A percentile compares a stretch with the other conserved stretches of the same genome.
These are phyloP conservation scores for Otis tarda DNA, from an alignment of 2,113 vertebrate genomes.

Conservation along the genomic window DNA sequence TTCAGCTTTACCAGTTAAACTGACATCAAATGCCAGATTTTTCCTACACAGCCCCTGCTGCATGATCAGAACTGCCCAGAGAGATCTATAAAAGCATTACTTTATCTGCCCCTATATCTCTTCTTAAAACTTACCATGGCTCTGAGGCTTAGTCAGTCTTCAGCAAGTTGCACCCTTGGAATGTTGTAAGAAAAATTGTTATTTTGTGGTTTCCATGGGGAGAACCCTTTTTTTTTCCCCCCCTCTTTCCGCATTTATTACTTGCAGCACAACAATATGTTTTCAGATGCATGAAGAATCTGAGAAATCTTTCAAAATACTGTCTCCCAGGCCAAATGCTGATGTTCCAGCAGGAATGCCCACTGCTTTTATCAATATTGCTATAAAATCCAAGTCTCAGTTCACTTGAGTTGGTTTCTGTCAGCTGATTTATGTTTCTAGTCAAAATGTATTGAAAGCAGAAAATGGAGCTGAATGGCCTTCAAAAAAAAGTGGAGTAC, in stretches of 20 bases:
- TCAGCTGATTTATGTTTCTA: slow-evolving; percentile 33
- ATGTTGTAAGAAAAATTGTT: not conserved
- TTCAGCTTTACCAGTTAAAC: not conserved
- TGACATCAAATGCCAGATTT: not conserved
- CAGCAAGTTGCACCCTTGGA: not conserved
- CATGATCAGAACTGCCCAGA: not conserved
- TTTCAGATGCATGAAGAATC: not conserved
- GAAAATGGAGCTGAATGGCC: not conserved
- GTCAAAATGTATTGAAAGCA: slow-evolving; percentile 21
- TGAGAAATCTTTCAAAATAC: not conserved
- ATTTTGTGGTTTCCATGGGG: not conserved
- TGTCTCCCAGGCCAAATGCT: not conserved
- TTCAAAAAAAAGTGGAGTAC: not conserved
- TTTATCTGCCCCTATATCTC: not conserved
- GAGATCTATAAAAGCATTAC: not conserved
- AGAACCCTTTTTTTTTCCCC: rapidly evolving
- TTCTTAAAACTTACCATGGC: not conserved
- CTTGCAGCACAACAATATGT: not conserved
- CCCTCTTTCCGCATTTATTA: not conserved
- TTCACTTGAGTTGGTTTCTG: slow-evolving; percentile 10
- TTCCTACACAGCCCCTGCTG: not conserved
- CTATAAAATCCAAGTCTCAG: slow-evolving; percentile 3
- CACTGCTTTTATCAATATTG: slow-evolving; percentile 24
- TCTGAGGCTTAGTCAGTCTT: not conserved
- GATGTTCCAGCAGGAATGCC: not conserved